phyloP scores from a whole-genome alignment of 2,888 invertebrate genomes.

The Mantis religiosa region DNA sequence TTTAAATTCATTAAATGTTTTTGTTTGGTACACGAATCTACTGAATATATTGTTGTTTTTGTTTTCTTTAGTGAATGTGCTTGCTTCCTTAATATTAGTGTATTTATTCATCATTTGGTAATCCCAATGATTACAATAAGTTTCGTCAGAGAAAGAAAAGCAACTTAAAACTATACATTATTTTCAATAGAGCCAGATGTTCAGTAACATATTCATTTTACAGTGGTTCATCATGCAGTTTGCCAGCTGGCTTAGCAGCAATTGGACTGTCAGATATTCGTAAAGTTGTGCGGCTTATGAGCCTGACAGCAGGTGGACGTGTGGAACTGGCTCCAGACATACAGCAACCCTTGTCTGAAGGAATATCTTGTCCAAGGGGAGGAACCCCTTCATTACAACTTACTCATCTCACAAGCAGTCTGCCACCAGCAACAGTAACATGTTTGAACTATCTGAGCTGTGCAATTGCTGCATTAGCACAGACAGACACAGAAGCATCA shows the following conservation, averaged over 20 bases:
- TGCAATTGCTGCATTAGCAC: conserved; percentile 52
- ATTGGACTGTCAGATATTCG: conserved; percentile 56
- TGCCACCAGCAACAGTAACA: conserved; percentile 40
- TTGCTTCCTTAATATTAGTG: too few species aligned
- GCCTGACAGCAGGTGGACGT: conserved; percentile 54
- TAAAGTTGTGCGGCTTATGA: conserved; percentile 57
- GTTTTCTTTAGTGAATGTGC: too few species aligned
- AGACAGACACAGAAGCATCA: conserved; percentile 52
- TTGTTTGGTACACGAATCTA: too few species aligned
- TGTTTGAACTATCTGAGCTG: conserved; percentile 40
- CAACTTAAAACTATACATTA: too few species aligned
- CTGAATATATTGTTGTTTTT: too few species aligned
- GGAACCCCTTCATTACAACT: conserved; percentile 2
- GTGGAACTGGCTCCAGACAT: conserved; percentile 42
- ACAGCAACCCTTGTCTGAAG: conserved; percentile 15
- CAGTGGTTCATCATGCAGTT: conserved; percentile 43
- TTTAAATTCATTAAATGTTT: too few species aligned
- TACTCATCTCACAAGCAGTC: conserved; percentile 29
- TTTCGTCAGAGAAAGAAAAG: too few species aligned
- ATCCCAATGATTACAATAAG: too few species aligned
- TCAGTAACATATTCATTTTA: neutral
- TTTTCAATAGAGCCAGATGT: too few species aligned
- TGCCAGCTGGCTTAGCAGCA: conserved; percentile 46
- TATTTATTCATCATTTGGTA: too few species aligned
- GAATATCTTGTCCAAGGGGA: neutral